Percentiles rank a stretch among this genome's conserved stretches.
phyloP scores from a whole-genome alignment of 1,140 invertebrate genomes.

The Dendrolimus kikuchii region DNA sequence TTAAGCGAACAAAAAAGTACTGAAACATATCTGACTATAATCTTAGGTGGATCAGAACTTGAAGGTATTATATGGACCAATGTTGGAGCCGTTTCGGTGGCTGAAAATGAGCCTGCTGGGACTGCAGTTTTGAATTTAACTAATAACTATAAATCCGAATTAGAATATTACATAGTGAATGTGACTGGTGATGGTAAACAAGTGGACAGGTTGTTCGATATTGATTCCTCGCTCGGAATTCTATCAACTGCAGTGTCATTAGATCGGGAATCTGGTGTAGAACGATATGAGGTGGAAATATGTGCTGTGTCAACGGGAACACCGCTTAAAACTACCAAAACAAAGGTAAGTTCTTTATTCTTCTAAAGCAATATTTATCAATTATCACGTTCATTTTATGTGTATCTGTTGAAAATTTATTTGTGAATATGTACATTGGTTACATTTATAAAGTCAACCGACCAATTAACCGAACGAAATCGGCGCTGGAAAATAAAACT shows the following conservation, averaged over 20 bases:
- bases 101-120: constrained; percentile 90
- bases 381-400: neutral
- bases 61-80: constrained; percentile 79
- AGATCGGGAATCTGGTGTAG: constrained; percentile 88
- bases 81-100: constrained; percentile 80
- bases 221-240: constrained; percentile 91
- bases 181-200: constrained; percentile 84
- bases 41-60: constrained; percentile 73
- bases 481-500: constrained; percentile 57
- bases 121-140: constrained; percentile 86
- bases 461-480: constrained; percentile 62
- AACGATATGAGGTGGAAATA: constrained; percentile 87
- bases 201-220: constrained; percentile 88
- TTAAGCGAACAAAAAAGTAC: constrained; percentile 88
- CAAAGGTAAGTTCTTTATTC: constrained; percentile 78
- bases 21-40: constrained; percentile 87
- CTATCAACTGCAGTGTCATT: constrained; percentile 87
- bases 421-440: neutral
- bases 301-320: constrained; percentile 82
- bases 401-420: too few relatives aligned
- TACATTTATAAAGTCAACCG: constrained; percentile 30
- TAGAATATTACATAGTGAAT: constrained; percentile 95
- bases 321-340: constrained; percentile 80
- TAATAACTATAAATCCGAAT: constrained; percentile 77
- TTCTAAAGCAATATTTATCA: neutral